Evolutionary conservation across 2,113 vertebrate species (phyloP).

Genomic region (Hippocampus comes): DNA sequence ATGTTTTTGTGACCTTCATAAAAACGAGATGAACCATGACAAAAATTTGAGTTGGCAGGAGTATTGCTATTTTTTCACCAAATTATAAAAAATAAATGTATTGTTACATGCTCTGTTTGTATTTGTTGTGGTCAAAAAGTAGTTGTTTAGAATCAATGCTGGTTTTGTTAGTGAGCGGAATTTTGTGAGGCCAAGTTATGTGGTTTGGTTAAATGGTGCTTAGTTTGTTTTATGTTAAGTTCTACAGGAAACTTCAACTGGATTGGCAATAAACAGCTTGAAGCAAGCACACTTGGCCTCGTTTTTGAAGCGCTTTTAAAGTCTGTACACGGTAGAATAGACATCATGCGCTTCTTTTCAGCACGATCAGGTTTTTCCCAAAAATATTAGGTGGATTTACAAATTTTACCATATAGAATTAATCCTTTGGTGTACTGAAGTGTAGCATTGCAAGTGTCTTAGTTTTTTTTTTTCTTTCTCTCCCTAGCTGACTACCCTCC

Average conservation of each 20-base stretch:
- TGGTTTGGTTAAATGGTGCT: neutral
- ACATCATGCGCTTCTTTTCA: neutral
- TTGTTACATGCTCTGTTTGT: no score
- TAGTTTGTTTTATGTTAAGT: neutral
- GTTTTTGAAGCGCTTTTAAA: no score
- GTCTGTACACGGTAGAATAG: neutral
- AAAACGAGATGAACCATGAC: no score
- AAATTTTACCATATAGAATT: neutral
- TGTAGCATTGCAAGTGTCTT: neutral
- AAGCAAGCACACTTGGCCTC: no score
- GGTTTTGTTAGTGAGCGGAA: neutral
- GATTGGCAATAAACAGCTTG: no score
- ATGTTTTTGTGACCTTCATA: no score
- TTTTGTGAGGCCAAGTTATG: neutral
- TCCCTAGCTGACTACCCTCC: slow-evolving; percentile 76
- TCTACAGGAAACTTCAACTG: neutral
- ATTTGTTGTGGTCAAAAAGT: no score
- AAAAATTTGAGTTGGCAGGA: no score
- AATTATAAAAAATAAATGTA: no score
- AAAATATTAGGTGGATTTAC: neutral
- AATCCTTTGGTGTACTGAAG: neutral
- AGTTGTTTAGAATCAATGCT: no score
- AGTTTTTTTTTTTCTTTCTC: slow-evolving; percentile 35
- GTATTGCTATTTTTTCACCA: no score
- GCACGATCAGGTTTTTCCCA: neutral